A percentile compares a stretch with the other conserved stretches of the same genome.
Conservation (phyloP, 1,140 invertebrate species). For the Ptiloglossa arizonensis region DNA sequence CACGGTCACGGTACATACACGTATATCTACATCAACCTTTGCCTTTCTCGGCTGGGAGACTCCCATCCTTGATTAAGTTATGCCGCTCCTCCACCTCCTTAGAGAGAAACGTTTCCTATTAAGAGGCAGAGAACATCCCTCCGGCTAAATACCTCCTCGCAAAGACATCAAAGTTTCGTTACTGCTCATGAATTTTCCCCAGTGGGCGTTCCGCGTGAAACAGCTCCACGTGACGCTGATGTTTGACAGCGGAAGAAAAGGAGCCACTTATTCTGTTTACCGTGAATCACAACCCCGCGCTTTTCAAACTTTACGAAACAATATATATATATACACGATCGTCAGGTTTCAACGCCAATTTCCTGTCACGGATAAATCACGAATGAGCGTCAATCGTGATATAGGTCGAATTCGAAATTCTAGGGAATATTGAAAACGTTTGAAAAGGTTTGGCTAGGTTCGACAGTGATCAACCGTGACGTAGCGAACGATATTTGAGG, state of each 20-base stretch:
- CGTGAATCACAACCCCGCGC: not conserved
- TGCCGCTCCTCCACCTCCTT: constrained; percentile 63
- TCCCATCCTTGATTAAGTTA: constrained; percentile 78
- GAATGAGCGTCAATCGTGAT: not conserved
- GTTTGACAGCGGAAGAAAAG: constrained; percentile 39
- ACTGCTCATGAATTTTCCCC: constrained; percentile 65
- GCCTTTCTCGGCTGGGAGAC: constrained; percentile 65
- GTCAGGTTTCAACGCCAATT: not conserved
- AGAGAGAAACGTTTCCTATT: constrained; percentile 76
- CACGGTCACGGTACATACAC: constrained; percentile 30
- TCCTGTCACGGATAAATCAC: no score
- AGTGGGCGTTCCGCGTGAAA: constrained; percentile 59
- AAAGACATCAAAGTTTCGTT: constrained; percentile 75
- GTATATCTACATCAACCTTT: constrained; percentile 51
- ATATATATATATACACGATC: not conserved
- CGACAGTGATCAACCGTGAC: no score
- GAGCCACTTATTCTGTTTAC: constrained; percentile 18
- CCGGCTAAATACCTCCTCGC: constrained; percentile 62
- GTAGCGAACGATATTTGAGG: no score
- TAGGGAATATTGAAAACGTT: no score
- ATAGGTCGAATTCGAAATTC: not conserved
- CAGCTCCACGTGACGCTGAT: constrained; percentile 53
- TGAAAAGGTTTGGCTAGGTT: no score
- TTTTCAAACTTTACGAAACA: not conserved
- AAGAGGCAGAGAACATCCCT: constrained; percentile 72